phyloP scores from a whole-genome alignment of 2,888 invertebrate genomes.

The Drosophila emarginata region DNA sequence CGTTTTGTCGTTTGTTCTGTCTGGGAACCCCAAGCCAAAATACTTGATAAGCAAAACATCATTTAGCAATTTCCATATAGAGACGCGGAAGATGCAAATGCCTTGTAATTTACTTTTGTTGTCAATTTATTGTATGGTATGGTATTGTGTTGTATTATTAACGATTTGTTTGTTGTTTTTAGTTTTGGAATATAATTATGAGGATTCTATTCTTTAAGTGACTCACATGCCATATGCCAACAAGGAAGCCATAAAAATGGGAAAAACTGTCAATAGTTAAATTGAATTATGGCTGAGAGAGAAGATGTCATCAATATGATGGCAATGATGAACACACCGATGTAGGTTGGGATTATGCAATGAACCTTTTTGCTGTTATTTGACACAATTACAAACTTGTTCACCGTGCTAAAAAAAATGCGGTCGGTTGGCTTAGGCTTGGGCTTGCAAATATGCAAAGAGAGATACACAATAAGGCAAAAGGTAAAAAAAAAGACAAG shows the following conservation, averaged over 20 bases:
- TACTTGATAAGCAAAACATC: conserved; percentile 29
- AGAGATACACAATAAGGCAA: conserved; percentile 22
- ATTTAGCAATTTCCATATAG: conserved; percentile 43
- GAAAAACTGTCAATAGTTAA: conserved; percentile 31
- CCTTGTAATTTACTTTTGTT: conserved; percentile 35
- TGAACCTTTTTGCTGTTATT: conserved; percentile 43
- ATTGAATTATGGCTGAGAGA: conserved; percentile 15
- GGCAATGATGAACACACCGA: conserved; percentile 10
- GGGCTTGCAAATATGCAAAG: conserved; percentile 66
- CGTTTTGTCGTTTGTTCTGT: conserved; percentile 8
- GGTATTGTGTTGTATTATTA: conserved; percentile 5
- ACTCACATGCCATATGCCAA: conserved; percentile 6
- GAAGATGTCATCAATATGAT: conserved; percentile 30
- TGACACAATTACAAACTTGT: conserved; percentile 75
- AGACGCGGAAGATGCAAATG: conserved; percentile 45
- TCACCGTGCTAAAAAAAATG: conserved; percentile 70
- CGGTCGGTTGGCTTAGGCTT: conserved; percentile 43
- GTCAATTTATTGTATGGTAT: conserved; percentile 6
- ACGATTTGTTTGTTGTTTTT: conserved; percentile 9
- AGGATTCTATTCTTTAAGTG: conserved; percentile 37
- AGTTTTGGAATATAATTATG: conserved; percentile 25
- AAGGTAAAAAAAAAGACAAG: conserved; percentile 16
- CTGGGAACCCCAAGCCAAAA: conserved; percentile 37
- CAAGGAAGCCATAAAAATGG: conserved; percentile 28
- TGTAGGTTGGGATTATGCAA: conserved; percentile 56